Base-by-base conservation (phyloP, 2,797 vertebrate genomes). In the Schizopygopsis malacanthus region DNA sequence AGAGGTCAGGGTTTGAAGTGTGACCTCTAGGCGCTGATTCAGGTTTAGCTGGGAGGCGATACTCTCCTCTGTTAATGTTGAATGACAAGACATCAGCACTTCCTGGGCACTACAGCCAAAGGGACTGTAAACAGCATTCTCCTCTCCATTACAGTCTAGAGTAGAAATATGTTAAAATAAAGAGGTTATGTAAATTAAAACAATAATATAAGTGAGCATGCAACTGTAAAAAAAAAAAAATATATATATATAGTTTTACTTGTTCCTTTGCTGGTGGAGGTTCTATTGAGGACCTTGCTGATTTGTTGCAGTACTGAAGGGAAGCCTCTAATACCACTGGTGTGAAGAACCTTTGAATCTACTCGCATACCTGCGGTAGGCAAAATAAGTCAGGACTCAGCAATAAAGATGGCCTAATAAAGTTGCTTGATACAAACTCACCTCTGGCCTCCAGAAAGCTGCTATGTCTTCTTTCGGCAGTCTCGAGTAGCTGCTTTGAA, bases 401-500 rank as follows among this genome's bases (percentile, higher is more conserved):
- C 18, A 47, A 81, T 22, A 33, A 71, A 10, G 6, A 54, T 10
- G 13, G 22, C 13, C 22, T 11, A 69, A 52, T 81, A 43, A 69
- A 79, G 54, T 13, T 22, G 18, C 11, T n/a, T 67, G 79, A 79
- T 47, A 8, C 28, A 63, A 4, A 43, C 82, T 5, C 86, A 98
- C 98, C 97, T 88, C 94, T 93, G 33, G 89, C 92, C 91, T 99
- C 98, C 56, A 97, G 91, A 88, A 95, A 96, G 88, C 54, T 90
- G 89, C 90, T 87, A 6, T 98, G 95, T 52, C 95, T 89, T 79
- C 98, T 96, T 90, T 99, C 98, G 0, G 98, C 96, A 0, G 97
- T 97, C 91, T 99, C 98, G 87, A 99, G 94, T 84, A 99, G 96
- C 92, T 99, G 97, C 45, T 97, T 96, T 82, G 97, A 97, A 0